Conservation (phyloP, 2,797 vertebrate species). For the Acanthornis magna region DNA sequence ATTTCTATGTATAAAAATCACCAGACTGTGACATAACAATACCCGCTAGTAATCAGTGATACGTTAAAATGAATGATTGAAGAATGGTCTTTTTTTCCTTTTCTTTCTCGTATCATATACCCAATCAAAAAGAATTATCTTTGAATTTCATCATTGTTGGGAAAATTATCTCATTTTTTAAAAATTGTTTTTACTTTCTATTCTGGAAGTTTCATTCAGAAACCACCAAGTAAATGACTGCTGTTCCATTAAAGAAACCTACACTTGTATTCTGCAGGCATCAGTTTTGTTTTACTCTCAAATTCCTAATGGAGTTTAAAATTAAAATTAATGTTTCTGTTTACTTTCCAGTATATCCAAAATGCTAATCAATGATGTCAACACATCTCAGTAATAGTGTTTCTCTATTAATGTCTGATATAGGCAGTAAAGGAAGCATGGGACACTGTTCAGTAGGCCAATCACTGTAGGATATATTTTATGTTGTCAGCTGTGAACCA, state of each 20-base stretch:
- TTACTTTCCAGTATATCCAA: slow-evolving; percentile 25
- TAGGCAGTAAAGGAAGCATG: not conserved
- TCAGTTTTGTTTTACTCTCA: not conserved
- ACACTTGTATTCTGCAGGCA: not conserved
- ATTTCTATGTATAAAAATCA: not conserved
- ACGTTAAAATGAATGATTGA: not conserved
- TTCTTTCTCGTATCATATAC: not conserved
- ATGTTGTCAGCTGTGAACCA: slow-evolving; percentile 12
- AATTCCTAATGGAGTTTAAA: slow-evolving; percentile 46
- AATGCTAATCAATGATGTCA: slow-evolving; percentile 35
- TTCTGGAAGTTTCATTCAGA: not conserved
- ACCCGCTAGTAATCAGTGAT: not conserved
- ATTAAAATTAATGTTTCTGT: slow-evolving; percentile 49
- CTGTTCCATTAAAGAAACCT: not conserved
- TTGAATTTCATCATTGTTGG: not conserved
- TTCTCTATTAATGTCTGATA: slow-evolving; percentile 22
- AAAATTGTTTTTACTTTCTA: not conserved
- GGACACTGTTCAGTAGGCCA: not conserved
- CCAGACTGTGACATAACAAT: not conserved
- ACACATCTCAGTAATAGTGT: not conserved
- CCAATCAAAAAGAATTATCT: not conserved
- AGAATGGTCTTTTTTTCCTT: not conserved
- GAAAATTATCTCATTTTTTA: not conserved
- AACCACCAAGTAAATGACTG: not conserved
- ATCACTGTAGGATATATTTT: not conserved